Evolutionary conservation across 2,888 invertebrate species (phyloP), one percentile per base, ranked within the genome.

Genomic region (Catotricha subobsoleta): DNA sequence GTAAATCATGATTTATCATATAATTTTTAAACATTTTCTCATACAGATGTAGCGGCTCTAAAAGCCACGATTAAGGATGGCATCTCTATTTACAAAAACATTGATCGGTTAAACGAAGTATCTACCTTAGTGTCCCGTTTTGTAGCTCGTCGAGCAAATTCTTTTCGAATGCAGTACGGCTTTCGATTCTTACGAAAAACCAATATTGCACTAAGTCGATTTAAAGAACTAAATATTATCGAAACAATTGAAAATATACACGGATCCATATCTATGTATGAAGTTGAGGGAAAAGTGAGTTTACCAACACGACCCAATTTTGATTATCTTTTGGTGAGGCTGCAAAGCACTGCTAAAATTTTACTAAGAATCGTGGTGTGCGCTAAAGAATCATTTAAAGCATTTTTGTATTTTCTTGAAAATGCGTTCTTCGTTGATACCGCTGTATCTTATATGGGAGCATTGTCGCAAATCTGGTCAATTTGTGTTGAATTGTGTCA

Each of bases 61-160:
- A n/a, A n/a, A n/a, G n/a, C n/a, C n/a, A n/a, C n/a, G n/a, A n/a
- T n/a, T n/a, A n/a, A n/a, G n/a, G n/a, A n/a, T n/a, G n/a, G n/a
- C n/a, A n/a, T n/a, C n/a, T n/a, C n/a, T n/a, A n/a, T n/a, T n/a
- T n/a, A n/a, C n/a, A n/a, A n/a, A n/a, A n/a, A n/a, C n/a, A n/a
- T n/a, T n/a, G n/a, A n/a, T n/a, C n/a, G n/a, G n/a, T n/a, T 36
- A 9, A 23, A 39, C 7, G 8, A 27, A 27, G 21, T 35, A 3
- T 34, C 40, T 16, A 35, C 40, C 12, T 25, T 41, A 19, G 21
- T 33, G 12, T 41, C 40, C 10, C 40, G 40, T 19, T 18, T 41
- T 8, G 35, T 41, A 8, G 40, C 40, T 15, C 34, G 40, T 10
- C 40, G 40, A 7, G 19, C 34, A 3, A 10, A 31, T 23, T 41